These are phyloP conservation scores for Pleuronectes platessa DNA, from an alignment of 2,113 vertebrate genomes.

Conservation along the genomic window DNA sequence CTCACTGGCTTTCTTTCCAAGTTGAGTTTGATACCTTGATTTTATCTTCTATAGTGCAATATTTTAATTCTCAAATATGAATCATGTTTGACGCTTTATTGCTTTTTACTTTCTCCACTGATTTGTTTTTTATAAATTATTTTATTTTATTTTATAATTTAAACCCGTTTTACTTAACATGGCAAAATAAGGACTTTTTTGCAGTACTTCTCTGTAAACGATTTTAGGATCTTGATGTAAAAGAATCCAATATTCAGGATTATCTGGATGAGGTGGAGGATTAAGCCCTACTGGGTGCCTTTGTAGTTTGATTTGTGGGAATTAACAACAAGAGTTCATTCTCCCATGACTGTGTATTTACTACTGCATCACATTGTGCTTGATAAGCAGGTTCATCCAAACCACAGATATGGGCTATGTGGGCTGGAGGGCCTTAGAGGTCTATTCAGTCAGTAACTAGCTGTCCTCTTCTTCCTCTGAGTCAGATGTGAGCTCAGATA, in stretches of 20 bases:
- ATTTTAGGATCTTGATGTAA: not conserved
- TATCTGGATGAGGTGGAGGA: not conserved
- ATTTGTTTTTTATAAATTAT: too few species aligned
- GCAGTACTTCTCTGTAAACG: not conserved
- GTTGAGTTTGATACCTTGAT: too few species aligned
- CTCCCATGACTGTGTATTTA: constrained; percentile 26
- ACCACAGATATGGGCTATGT: constrained; percentile 39
- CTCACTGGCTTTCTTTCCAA: too few species aligned
- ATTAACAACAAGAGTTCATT: constrained; percentile 15
- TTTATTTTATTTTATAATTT: too few species aligned
- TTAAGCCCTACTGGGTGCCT: not conserved
- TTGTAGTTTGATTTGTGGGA: not conserved
- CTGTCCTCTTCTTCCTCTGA: not conserved
- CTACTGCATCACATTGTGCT: constrained; percentile 19
- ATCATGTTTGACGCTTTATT: too few species aligned
- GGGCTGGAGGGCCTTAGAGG: not conserved
- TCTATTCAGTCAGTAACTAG: not conserved
- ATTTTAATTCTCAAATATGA: too few species aligned
- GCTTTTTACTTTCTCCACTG: too few species aligned
- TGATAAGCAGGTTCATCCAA: constrained; percentile 10
- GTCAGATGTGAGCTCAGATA: constrained; percentile 1
- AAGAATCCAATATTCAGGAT: not conserved
- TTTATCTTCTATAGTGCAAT: too few species aligned
- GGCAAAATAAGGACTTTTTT: too few species aligned
- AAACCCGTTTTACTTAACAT: too few species aligned